Evolutionary conservation across 2,113 vertebrate genomes (phyloP).

Genomic region (Numenius arquata): DNA sequence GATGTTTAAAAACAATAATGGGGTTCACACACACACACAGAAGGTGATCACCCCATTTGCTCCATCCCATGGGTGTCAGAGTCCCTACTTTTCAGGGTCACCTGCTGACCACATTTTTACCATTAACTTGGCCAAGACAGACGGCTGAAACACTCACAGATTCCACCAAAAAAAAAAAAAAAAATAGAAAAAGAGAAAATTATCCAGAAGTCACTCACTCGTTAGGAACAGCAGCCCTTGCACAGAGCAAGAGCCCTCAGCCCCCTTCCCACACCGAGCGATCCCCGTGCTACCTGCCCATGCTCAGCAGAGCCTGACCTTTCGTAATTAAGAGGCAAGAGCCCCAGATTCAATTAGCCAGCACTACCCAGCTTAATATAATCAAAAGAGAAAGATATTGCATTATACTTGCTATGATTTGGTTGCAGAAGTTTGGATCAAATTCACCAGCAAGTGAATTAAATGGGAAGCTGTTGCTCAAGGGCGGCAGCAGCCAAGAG

Average conservation of each 20-base stretch:
- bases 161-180: background rate
- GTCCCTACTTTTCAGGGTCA: background rate
- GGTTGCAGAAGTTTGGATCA: conserved; percentile 31
- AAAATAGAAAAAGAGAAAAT: background rate
- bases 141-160: background rate
- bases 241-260: background rate
- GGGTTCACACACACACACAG: accelerated
- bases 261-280: accelerated
- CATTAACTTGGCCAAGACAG: background rate
- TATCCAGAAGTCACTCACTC: background rate
- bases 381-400: conserved; percentile 22
- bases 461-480: background rate
- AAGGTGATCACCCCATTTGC: background rate
- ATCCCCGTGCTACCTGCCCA: background rate
- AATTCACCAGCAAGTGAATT: conserved; percentile 12
- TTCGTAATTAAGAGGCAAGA: conserved; percentile 23
- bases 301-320: background rate
- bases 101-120: background rate
- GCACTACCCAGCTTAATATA: background rate
- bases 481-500: background rate
- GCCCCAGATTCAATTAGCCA: conserved; percentile 41
- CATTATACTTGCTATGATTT: conserved; percentile 17
- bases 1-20: background rate
- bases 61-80: background rate
- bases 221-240: background rate